phyloP scores from a whole-genome alignment of 1,140 invertebrate species.

The Leptonema lineaticorne region DNA sequence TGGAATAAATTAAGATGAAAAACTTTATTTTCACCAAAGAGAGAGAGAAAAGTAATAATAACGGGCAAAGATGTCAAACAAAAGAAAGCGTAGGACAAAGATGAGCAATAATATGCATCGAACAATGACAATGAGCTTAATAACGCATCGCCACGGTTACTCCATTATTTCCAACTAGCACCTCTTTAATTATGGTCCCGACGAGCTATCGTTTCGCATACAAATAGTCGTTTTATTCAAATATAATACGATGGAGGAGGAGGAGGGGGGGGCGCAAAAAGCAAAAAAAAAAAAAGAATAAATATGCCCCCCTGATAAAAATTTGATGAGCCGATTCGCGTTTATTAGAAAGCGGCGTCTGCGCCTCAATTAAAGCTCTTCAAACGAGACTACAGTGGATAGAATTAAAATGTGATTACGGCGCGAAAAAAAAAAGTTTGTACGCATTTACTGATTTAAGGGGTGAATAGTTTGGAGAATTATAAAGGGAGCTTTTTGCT shows the following conservation, averaged over 20 bases:
- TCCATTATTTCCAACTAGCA: conserved; percentile 4
- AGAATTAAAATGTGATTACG: no score
- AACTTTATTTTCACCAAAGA: no score
- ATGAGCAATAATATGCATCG: conserved; percentile 11
- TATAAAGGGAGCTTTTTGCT: no score
- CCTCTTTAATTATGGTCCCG: conserved; percentile 12
- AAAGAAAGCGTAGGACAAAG: conserved; percentile 8
- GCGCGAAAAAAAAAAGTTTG: no score
- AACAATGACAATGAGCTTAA: conserved; percentile 13
- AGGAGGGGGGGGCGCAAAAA: no score
- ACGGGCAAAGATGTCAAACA: neutral
- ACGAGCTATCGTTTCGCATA: conserved; percentile 8
- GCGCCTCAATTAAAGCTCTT: neutral
- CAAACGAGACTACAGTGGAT: neutral
- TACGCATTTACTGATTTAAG: no score
- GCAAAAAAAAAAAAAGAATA: no score
- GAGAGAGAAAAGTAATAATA: no score
- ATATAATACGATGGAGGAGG: no score
- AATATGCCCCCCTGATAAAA: conserved; percentile 6
- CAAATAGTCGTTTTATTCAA: conserved; percentile 18
- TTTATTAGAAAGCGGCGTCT: neutral
- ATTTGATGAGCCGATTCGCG: conserved; percentile 13
- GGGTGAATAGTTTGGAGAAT: no score
- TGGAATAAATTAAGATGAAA: no score
- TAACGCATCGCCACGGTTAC: conserved; percentile 13